Conservation (phyloP, 2,113 vertebrate species). For the Eleginops maclovinus region DNA sequence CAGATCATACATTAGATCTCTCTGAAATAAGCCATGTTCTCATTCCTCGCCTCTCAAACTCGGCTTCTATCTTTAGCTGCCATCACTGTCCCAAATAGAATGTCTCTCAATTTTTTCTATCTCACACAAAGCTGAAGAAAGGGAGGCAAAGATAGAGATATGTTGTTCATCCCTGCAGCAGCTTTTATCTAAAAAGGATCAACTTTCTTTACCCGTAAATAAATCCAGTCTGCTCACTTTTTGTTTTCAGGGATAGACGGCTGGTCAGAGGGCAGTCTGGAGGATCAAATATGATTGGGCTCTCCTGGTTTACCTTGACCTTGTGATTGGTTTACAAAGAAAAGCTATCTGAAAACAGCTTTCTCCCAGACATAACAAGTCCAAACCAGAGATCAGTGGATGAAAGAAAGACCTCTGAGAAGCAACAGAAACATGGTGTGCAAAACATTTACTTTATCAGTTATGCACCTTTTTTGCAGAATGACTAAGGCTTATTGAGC, state of each 20-base stretch:
- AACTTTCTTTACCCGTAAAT: constrained; percentile 7
- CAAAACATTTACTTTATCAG: background rate
- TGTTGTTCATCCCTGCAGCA: constrained; percentile 14
- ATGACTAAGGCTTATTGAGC: too few relatives aligned
- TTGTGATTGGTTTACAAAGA: background rate
- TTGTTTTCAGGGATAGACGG: background rate
- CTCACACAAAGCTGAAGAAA: constrained; percentile 3
- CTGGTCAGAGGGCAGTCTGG: background rate
- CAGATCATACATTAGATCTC: constrained; percentile 71
- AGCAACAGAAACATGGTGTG: background rate
- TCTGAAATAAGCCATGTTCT: constrained; percentile 59
- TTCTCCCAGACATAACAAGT: background rate
- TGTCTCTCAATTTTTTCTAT: constrained; percentile 16
- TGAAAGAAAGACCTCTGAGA: background rate
- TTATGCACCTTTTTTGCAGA: too few relatives aligned
- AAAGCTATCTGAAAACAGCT: background rate
- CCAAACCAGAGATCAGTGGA: background rate
- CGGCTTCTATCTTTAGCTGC: constrained; percentile 75
- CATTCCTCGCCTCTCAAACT: constrained; percentile 49
- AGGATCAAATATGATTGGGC: background rate
- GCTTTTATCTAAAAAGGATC: constrained; percentile 74
- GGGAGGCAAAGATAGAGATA: constrained; percentile 15
- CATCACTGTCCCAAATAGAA: constrained; percentile 59
- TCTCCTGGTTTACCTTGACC: background rate
- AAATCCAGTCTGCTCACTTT: constrained; percentile 18